Conservation (phyloP, 2,797 vertebrate species). For the Botia kubotai region DNA sequence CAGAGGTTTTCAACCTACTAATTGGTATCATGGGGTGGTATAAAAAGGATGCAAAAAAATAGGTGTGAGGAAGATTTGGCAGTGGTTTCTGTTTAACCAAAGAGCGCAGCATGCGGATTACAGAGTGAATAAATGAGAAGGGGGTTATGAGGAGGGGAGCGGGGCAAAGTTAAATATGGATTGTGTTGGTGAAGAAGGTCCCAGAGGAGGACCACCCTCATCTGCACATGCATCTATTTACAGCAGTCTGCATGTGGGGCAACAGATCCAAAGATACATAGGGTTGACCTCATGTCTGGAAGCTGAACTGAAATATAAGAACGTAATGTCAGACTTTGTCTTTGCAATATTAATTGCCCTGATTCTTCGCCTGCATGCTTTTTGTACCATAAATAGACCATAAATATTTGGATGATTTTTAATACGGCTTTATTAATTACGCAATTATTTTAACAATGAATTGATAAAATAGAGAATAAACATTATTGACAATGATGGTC, state of each 20-base stretch:
- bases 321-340: background rate
- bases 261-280: slow-evolving; percentile 37
- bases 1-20: slow-evolving; percentile 56
- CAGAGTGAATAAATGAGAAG: slow-evolving; percentile 19
- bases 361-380: too few species aligned
- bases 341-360: too few species aligned
- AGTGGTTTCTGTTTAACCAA: slow-evolving; percentile 11
- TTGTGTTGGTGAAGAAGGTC: slow-evolving; percentile 22
- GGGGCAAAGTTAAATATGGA: slow-evolving; percentile 45
- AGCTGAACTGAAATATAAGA: background rate
- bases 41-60: slow-evolving; percentile 40
- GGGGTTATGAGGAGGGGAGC: slow-evolving; percentile 28
- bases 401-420: too few species aligned
- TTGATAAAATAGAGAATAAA: background rate
- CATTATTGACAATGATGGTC: background rate
- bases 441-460: background rate
- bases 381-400: too few species aligned
- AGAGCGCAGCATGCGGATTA: slow-evolving; percentile 17
- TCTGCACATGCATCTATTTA: slow-evolving; percentile 38
- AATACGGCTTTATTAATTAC: too few species aligned
- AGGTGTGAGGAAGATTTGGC: slow-evolving; percentile 8
- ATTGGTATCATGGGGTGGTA: slow-evolving; percentile 50
- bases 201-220: slow-evolving; percentile 43
- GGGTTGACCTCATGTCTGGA: slow-evolving; percentile 23
- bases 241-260: slow-evolving; percentile 36